Evolutionary conservation across 2,113 vertebrate species (phyloP).

Genomic region (Ptilorrhoa leucosticta): DNA sequence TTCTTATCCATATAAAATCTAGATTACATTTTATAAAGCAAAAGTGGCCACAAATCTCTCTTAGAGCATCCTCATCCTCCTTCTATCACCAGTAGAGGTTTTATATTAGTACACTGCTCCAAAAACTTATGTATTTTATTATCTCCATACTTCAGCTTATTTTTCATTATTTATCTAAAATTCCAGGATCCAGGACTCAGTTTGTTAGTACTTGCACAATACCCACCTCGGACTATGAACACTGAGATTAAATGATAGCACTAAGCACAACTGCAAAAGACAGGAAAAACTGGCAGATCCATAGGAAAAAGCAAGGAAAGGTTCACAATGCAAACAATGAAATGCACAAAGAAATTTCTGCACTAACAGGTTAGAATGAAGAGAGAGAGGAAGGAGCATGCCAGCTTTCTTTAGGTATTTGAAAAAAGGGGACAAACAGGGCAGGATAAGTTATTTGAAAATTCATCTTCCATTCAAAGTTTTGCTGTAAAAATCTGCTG

Average conservation of each 20-base stretch:
- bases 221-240: background rate
- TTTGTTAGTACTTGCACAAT: background rate
- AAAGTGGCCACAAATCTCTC: background rate
- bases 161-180: background rate
- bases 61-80: background rate
- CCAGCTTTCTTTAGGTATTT: background rate
- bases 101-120: background rate
- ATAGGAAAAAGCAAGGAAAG: background rate
- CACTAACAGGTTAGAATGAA: background rate
- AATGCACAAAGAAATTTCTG: background rate
- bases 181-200: background rate
- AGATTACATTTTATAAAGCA: background rate
- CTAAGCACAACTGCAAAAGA: background rate
- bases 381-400: background rate
- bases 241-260: background rate
- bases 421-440: background rate
- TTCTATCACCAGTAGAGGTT: background rate
- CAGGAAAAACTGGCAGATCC: background rate
- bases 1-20: background rate
- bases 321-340: background rate
- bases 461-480: background rate
- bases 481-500: background rate
- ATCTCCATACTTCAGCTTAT: background rate
- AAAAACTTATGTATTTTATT: background rate
- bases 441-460: background rate